phyloP scores from a whole-genome alignment of 1,140 invertebrate species.

The Eriocheir sinensis region DNA sequence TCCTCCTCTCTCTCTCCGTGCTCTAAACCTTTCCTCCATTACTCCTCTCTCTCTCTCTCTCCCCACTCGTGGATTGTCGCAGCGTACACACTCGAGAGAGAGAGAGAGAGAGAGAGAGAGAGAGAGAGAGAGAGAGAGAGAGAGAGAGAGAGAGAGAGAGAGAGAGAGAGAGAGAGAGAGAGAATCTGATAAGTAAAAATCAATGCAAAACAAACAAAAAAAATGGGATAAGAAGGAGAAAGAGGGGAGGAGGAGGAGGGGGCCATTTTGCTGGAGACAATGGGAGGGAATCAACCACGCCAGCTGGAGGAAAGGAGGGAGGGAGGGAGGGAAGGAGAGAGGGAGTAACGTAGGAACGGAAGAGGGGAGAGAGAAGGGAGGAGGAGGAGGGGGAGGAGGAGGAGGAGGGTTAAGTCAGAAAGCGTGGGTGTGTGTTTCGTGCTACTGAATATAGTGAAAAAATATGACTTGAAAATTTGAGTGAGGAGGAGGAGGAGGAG shows the following conservation, averaged over 20 bases:
- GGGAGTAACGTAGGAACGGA: neutral
- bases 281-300: neutral
- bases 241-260: neutral
- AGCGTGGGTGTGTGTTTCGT: no score
- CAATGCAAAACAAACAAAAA: neutral
- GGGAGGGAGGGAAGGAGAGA: neutral
- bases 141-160: conserved; percentile 22
- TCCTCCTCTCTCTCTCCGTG: no score
- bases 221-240: neutral
- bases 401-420: no score
- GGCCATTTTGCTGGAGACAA: neutral
- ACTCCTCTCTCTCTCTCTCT: no score
- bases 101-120: conserved; percentile 22
- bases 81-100: neutral
- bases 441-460: no score
- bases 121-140: conserved; percentile 22
- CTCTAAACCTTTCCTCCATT: no score
- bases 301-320: neutral
- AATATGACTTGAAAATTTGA: no score
- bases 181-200: conserved; percentile 9
- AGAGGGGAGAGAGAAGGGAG: neutral
- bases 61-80: no score
- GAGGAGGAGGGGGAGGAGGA: neutral
- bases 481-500: no score
- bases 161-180: conserved; percentile 14